Evolutionary conservation across 2,888 invertebrate genomes (phyloP), one percentile per base, ranked within the genome.

Genomic region (Tetramorium bicarinatum): DNA sequence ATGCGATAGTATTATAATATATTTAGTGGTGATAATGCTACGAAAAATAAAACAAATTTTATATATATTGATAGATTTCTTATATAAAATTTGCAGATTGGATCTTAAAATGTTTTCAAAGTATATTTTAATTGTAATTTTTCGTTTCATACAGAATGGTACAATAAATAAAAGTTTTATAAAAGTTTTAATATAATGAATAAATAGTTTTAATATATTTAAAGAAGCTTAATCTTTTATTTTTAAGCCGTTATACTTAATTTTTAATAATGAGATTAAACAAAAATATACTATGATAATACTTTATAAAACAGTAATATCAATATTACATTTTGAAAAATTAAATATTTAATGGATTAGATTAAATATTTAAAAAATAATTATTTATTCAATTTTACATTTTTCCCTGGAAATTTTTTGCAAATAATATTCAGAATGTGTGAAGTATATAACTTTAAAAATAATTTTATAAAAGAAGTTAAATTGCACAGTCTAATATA

Each of bases 41-140:
- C 34, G 1, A 79, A 56, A 67, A 79, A 79, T 49, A 13, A 38
- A 54, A 13, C 74, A 29, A 34, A 34, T 79, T 8, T 13, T 71
- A 71, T 56, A 56, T 44, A 79, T 72, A 72, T 72, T 71, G 56
- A 79, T 72, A 72, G 34, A 72, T 7, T 72, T 79, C 29, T 72
- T 72, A 79, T 41, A 52, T 29, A 71, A 77, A 54, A 25, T 13
- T 29, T 15, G 9, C 15, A 52, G n/a, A 44, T 21, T 21, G 47
- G 8, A 21, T 15, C 25, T 52, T 56, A 9, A 56, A 41, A 21
- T 25, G 21, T 41, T 56, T 49, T 41, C 4, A 1, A 9, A 66
- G 9, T 52, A 21, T 52, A 74, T 18, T 59, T 54, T 34, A 25
- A 41, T 41, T 47, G 25, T 41, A 77, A 41, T 77, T 76, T 77